Evolutionary conservation across 2,888 invertebrate genomes (phyloP).

Genomic region (Onthophagus sagittarius): DNA sequence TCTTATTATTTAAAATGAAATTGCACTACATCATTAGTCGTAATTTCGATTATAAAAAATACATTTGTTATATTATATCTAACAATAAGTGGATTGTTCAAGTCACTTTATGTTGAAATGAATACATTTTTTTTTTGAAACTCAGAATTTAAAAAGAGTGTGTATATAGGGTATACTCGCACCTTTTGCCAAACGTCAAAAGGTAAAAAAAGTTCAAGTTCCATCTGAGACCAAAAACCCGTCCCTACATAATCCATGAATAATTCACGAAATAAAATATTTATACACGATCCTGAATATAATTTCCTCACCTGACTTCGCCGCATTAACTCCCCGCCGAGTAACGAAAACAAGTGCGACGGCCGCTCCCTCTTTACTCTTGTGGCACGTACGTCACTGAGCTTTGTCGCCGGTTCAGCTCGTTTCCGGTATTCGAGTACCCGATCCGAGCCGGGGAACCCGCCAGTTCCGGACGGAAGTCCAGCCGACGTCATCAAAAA

Average conservation of each 20-base stretch:
- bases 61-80: too few species aligned
- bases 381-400: neutral
- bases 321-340: neutral
- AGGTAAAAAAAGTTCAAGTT: neutral
- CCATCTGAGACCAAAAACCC: neutral
- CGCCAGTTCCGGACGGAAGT: neutral
- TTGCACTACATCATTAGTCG: too few species aligned
- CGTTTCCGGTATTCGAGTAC: neutral
- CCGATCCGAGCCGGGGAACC: neutral
- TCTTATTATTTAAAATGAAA: too few species aligned
- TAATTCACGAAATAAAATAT: neutral
- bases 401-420: neutral
- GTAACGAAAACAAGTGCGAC: neutral
- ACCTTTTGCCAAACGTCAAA: neutral
- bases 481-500: slow-evolving; percentile 3
- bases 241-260: neutral
- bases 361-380: neutral
- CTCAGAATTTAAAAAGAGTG: too few species aligned
- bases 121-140: too few species aligned
- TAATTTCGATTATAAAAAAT: too few species aligned
- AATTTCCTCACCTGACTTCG: neutral
- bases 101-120: too few species aligned
- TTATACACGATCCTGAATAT: neutral
- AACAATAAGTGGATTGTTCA: too few species aligned
- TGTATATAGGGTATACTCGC: neutral